A percentile compares a stretch with the other conserved stretches of the same genome.
Conservation (phyloP, 2,797 vertebrate species). For the Decapterus maruadsi region DNA sequence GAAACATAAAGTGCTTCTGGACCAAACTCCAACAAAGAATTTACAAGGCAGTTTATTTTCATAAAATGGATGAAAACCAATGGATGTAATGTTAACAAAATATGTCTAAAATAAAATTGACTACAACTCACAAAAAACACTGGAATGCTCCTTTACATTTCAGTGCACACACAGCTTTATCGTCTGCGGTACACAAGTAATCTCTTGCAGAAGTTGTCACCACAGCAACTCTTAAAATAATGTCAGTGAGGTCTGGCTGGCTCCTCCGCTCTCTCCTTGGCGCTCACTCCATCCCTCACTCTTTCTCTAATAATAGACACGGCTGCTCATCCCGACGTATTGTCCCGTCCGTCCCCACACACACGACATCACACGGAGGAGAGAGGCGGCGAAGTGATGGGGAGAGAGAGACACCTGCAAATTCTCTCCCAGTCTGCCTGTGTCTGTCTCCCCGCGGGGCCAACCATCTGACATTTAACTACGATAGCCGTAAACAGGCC, state of each 20-base stretch:
- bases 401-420: slow-evolving; percentile 61
- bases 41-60: not conserved
- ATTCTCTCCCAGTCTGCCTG: slow-evolving; percentile 35
- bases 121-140: slow-evolving; percentile 19
- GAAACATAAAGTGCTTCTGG: not conserved
- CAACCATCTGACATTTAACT: slow-evolving; percentile 83
- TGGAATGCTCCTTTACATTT: slow-evolving; percentile 28
- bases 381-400: slow-evolving; percentile 46
- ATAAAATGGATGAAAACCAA: not conserved
- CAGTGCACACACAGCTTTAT: slow-evolving; percentile 14
- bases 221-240: slow-evolving; percentile 69
- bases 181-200: slow-evolving; percentile 40
- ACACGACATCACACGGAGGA: slow-evolving; percentile 12
- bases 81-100: not conserved
- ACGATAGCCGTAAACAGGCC: slow-evolving; percentile 71
- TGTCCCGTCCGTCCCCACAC: slow-evolving; percentile 47
- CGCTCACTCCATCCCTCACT: slow-evolving; percentile 40
- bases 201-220: slow-evolving; percentile 64
- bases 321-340: slow-evolving; percentile 52
- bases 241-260: slow-evolving; percentile 48
- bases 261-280: slow-evolving; percentile 26
- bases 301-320: slow-evolving; percentile 64
- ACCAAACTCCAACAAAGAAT: no score
- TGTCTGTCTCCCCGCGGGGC: slow-evolving; percentile 48
- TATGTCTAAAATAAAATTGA: not conserved